Percentiles rank a stretch among this genome's conserved stretches.
These are phyloP conservation scores for Aspidapion aeneum DNA, from an alignment of 2,888 invertebrate species.

Conservation along the genomic window DNA sequence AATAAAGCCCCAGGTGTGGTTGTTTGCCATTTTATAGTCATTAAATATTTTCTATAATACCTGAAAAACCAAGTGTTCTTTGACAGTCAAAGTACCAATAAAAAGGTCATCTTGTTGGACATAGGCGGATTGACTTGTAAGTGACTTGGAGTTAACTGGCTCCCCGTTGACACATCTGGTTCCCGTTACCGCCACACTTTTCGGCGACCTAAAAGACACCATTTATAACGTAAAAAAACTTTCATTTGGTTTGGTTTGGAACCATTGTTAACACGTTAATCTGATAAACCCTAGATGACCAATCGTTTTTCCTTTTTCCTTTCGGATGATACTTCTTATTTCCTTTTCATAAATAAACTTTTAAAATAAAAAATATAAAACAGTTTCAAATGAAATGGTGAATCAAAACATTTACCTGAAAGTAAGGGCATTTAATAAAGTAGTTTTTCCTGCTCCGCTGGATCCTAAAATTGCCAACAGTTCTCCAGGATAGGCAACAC, in stretches of 20 bases:
- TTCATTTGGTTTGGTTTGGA: too few relatives aligned
- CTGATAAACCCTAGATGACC: too few relatives aligned
- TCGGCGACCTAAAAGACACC: slow-evolving; percentile 56
- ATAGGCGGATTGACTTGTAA: slow-evolving; percentile 80
- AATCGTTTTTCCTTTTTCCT: too few relatives aligned
- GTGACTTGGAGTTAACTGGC: slow-evolving; percentile 65
- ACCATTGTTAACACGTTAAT: too few relatives aligned
- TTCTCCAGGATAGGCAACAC: slow-evolving; percentile 82
- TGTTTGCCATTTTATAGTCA: too few relatives aligned
- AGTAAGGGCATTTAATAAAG: slow-evolving; percentile 84
- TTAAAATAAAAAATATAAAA: too few relatives aligned
- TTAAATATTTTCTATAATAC: slow-evolving; percentile 50
- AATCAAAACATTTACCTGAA: slow-evolving; percentile 51
- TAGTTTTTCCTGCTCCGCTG: slow-evolving; percentile 93
- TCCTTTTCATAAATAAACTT: too few relatives aligned
- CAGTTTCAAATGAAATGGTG: too few relatives aligned
- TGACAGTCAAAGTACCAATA: slow-evolving; percentile 84
- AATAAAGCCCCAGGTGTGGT: too few relatives aligned
- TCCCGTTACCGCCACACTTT: slow-evolving; percentile 62
- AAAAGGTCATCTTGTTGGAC: slow-evolving; percentile 94
- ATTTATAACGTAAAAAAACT: neutral
- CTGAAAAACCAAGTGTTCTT: slow-evolving; percentile 86
- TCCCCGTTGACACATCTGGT: slow-evolving; percentile 69
- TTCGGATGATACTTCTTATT: too few relatives aligned
- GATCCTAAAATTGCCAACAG: slow-evolving; percentile 85